Evolutionary conservation across 2,113 vertebrate genomes (phyloP), one percentile per base, ranked within the genome.

Genomic region (Chauna torquata): DNA sequence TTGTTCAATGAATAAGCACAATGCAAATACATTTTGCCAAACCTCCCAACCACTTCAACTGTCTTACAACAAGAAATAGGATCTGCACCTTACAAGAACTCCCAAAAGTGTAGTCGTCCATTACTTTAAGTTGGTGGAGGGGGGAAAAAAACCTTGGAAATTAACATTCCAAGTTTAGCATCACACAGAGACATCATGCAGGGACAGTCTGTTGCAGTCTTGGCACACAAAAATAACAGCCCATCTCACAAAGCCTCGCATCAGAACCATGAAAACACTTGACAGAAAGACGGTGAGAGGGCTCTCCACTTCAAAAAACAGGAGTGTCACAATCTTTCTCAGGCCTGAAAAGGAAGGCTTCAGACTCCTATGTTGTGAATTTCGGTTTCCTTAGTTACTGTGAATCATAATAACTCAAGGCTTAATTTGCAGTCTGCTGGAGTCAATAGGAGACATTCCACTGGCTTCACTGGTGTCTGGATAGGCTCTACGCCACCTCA

Each of bases 301-400:
- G 45, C 22, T 82, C 84, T 50, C 47, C 70, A 64, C 54, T 87
- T 93, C 44, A 66, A 30, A 95, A 83, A 42, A 42, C 36, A 57
- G 80, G 25, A 24, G 44, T 57, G 61, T 92, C 86, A 47, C 62
- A 40, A 59, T 18, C 87, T 88, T 75, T 70, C 78, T 78, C 55
- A 86, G 54, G 90, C 69, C 82, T 92, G 79, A 74, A 78, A 86
- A 88, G 86, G 79, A 93, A 86, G 69, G 38, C 65, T 93, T 86
- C 84, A 90, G 84, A 40, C 34, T 68, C 52, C 61, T 17, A 10
- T 15, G 57, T 64, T 89, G 92, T 49, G 76, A 92, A 82, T 96
- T 94, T 86, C 88, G 81, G 91, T 94, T 93, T 97, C 94, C 87
- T 88, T 97, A 97, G 97, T 96, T 92, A 97, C 94, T 50, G 86